Conservation (phyloP, 2,113 vertebrate species). For the Odontesthes bonariensis region DNA sequence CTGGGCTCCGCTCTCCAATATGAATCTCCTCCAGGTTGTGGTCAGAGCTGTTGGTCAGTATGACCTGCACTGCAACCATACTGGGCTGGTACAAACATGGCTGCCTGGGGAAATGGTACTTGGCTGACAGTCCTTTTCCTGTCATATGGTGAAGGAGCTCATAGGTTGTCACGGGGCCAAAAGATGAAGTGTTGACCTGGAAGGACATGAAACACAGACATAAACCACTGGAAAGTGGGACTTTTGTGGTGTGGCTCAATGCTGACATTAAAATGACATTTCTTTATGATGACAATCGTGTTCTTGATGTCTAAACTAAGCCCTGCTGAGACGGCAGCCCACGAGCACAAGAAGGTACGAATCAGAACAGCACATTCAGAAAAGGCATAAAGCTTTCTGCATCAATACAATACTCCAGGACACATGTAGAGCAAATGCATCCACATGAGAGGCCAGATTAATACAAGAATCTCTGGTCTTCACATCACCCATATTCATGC, state of each 20-base stretch:
- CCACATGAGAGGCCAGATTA: conserved; percentile 43
- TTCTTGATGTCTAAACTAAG: background rate
- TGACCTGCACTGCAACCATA: conserved; percentile 93
- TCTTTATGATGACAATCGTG: too few relatives aligned
- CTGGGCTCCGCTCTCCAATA: conserved; percentile 83
- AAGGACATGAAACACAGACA: background rate
- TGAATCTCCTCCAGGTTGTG: conserved; percentile 89
- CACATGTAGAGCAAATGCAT: conserved; percentile 40
- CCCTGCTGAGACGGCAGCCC: background rate
- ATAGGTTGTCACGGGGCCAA: conserved; percentile 86
- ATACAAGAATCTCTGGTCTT: conserved; percentile 33
- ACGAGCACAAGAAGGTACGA: background rate
- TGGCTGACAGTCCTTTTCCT: conserved; percentile 92
- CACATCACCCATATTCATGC: conserved; percentile 41
- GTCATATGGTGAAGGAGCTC: conserved; percentile 95
- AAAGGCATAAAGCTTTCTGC: conserved; percentile 7
- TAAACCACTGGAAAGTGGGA: background rate
- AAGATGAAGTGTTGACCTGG: conserved; percentile 87
- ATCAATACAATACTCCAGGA: conserved; percentile 35
- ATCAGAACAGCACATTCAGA: background rate
- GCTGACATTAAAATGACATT: background rate
- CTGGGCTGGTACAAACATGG: conserved; percentile 86
- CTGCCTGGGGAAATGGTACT: conserved; percentile 92
- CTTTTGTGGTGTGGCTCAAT: background rate
- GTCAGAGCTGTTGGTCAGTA: conserved; percentile 88